Percentiles rank a stretch among this genome's conserved stretches.
Conservation (phyloP, 2,797 vertebrate species). For the Protonibea diacanthus region DNA sequence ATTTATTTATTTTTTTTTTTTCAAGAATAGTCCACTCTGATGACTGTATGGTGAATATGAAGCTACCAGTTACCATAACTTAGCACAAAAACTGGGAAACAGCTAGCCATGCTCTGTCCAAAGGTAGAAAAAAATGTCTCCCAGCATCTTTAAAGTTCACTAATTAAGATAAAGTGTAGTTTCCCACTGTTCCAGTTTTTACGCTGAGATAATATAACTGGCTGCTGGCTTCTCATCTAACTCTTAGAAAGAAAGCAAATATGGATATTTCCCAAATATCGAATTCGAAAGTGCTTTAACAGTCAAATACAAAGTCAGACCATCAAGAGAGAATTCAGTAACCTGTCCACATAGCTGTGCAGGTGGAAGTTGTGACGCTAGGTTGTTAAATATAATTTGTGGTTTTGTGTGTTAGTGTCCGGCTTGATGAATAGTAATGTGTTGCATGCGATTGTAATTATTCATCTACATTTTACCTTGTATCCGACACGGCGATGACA, state of each 20-base stretch:
- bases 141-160: not conserved
- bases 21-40: not conserved
- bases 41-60: not conserved
- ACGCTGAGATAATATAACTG: not conserved
- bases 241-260: not conserved
- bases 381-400: constrained; percentile 23
- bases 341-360: not conserved
- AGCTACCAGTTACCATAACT: constrained; percentile 4
- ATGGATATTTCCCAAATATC: not conserved
- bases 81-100: constrained; percentile 1
- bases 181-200: not conserved
- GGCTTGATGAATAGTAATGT: constrained; percentile 39
- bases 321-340: constrained; percentile 9
- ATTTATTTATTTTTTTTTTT: too few relatives aligned
- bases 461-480: constrained; percentile 15
- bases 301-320: not conserved
- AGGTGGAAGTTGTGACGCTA: constrained; percentile 9
- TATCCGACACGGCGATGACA: constrained; percentile 8
- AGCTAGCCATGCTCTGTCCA: not conserved
- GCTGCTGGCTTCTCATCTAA: not conserved
- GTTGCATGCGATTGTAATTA: constrained; percentile 8
- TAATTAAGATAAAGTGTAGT: not conserved
- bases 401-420: constrained; percentile 28
- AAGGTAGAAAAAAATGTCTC: not conserved
- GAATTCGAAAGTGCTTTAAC: not conserved